These are phyloP conservation scores for Dryomyza anilis DNA, from an alignment of 2,888 invertebrate genomes.

Conservation along the genomic window DNA sequence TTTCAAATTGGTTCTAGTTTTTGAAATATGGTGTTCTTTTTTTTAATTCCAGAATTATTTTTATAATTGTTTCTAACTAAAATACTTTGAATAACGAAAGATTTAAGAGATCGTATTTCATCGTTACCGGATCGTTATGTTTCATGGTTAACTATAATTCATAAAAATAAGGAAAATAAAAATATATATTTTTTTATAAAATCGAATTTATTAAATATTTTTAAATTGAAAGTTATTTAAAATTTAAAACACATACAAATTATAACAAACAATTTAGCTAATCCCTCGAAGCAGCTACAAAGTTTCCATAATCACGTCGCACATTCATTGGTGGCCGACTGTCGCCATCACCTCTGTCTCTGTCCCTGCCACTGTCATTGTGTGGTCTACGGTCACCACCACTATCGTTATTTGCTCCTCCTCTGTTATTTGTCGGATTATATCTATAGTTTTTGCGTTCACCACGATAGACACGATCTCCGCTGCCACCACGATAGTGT, in stretches of 20 bases:
- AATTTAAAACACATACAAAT: not conserved
- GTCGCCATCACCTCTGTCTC: not conserved
- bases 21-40: too few species aligned
- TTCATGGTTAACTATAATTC: too few species aligned
- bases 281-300: conserved; percentile 53
- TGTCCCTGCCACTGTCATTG: not conserved
- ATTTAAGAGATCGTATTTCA: too few species aligned
- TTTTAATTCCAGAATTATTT: too few species aligned
- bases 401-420: conserved; percentile 14
- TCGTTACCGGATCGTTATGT: too few species aligned
- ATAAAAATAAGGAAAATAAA: too few species aligned
- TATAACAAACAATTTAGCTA: conserved; percentile 31
- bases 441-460: conserved; percentile 7
- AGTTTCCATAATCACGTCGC: conserved; percentile 50
- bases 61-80: too few species aligned
- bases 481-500: conserved; percentile 1
- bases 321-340: conserved; percentile 43
- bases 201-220: too few species aligned
- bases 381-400: not conserved
- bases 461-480: conserved; percentile 7
- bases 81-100: too few species aligned
- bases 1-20: too few species aligned
- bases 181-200: too few species aligned
- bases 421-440: not conserved
- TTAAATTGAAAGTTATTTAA: too few species aligned